These are phyloP conservation scores for Eupithecia abbreviata DNA, from an alignment of 2,888 invertebrate species.

Conservation along the genomic window DNA sequence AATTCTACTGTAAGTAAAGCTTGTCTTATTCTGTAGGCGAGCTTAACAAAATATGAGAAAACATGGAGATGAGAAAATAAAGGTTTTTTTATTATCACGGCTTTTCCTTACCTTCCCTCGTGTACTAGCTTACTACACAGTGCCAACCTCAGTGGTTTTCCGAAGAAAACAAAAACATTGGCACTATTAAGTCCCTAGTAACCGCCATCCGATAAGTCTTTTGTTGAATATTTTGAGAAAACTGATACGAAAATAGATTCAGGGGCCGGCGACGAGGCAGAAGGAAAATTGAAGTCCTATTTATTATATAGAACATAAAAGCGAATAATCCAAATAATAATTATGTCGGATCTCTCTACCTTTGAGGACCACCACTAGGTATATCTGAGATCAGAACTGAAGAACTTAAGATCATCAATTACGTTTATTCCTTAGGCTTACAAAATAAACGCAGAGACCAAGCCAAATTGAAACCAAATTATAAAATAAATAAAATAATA, in stretches of 20 bases:
- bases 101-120: constrained; percentile 19
- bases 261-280: neutral
- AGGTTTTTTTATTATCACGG: constrained; percentile 25
- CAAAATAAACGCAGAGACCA: too few species aligned
- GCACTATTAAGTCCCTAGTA: neutral
- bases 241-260: constrained; percentile 2
- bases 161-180: constrained; percentile 10
- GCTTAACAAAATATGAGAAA: constrained; percentile 13
- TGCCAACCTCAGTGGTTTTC: constrained; percentile 2
- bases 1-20: neutral
- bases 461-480: too few species aligned
- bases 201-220: neutral
- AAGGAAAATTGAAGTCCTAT: neutral
- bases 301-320: neutral
- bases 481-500: too few species aligned
- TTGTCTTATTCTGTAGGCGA: constrained; percentile 15
- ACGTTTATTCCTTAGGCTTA: too few species aligned
- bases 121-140: neutral
- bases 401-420: too few species aligned
- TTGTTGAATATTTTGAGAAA: neutral
- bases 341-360: too few species aligned
- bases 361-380: too few species aligned
- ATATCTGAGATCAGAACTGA: too few species aligned
- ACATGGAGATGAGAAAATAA: constrained; percentile 27
- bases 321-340: neutral